Evolutionary conservation across 1,140 invertebrate genomes (phyloP), one percentile per base, ranked within the genome.

Genomic region (Drosophila mauritiana): DNA sequence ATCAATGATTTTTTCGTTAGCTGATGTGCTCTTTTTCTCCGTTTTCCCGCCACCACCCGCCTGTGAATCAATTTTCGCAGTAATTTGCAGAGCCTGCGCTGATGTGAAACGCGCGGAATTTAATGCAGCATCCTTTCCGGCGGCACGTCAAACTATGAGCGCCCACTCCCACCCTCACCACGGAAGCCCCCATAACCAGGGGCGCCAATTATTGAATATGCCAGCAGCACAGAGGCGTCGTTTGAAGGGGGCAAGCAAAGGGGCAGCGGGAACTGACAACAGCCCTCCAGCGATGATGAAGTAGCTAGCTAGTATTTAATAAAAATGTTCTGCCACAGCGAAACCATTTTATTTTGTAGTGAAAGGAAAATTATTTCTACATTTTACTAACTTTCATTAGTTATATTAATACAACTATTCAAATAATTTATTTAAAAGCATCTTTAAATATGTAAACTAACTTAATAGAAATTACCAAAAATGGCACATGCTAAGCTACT

Each of bases 131-230:
- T 86, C 74, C 57, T 78, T 81, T 86, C 59, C 37, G 78, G 78
- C 64, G 54, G 78, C 56, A 73, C 65, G 64, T 86, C 74, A 86
- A 86, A 78, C 82, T 86, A 57, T 64, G 61, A 58, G 45, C 27
- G 12, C 56, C 17, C 40, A n/a, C n/a, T 31, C 12, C 8, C 36
- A 34, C 20, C 34, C 45, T 17, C 42, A 46, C 31, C 52, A 55
- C 15, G n/a, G 51, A 17, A 48, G 22, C 42, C 59, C 58, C 65
- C 46, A 67, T 36, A 49, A 15, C 67, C 67, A 48, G 42, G 34
- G 55, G 73, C 73, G 73, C 62, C 75, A 82, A 88, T 88, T 86
- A 86, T 88, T 88, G 83, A 88, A 88, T 82, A 82, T 78, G 74
- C 57, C 75, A 69, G 63, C 15, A 42, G 58, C 43, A 48, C 57